Conservation (phyloP, 2,113 vertebrate genomes). For the Syngnathus typhle region DNA sequence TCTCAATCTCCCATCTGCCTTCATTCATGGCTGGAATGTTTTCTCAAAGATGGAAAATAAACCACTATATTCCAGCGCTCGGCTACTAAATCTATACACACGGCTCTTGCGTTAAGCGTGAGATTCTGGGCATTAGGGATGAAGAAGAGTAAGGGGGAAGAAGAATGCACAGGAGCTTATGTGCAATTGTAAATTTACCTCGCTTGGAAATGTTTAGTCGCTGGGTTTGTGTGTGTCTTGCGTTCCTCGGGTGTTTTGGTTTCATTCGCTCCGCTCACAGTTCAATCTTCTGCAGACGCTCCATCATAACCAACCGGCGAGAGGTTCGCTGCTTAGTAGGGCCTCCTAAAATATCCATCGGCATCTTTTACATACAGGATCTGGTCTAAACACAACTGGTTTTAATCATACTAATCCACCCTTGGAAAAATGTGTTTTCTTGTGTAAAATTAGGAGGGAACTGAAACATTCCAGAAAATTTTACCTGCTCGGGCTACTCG, state of each 20-base stretch:
- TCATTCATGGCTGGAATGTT: conserved; percentile 59
- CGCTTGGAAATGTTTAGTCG: conserved; percentile 59
- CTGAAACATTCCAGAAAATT: conserved; percentile 21
- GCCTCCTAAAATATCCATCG: conserved; percentile 19
- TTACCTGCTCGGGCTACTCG: conserved; percentile 31
- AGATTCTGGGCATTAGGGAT: conserved; percentile 25
- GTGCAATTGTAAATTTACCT: conserved; percentile 36
- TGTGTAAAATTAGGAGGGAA: conserved; percentile 31
- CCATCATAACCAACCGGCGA: conserved; percentile 27
- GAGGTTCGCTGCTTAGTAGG: conserved; percentile 25
- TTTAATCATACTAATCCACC: conserved; percentile 36
- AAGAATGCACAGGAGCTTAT: conserved; percentile 26
- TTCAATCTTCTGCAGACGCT: conserved; percentile 33
- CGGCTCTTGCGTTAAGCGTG: conserved; percentile 17
- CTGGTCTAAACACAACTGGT: conserved; percentile 26
- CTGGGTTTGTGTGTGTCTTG: conserved; percentile 56
- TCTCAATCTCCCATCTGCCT: conserved; percentile 34
- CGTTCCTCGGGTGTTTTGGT: conserved; percentile 59
- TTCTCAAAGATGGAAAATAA: conserved; percentile 61
- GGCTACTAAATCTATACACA: conserved; percentile 21
- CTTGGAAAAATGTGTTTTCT: conserved; percentile 23
- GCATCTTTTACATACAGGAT: conserved; percentile 8
- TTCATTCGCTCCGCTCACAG: conserved; percentile 38
- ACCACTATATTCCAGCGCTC: conserved; percentile 33
- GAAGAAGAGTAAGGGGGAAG: conserved; percentile 23